phyloP scores from a whole-genome alignment of 1,140 invertebrate genomes.

The Panagrolaimus sp. region DNA sequence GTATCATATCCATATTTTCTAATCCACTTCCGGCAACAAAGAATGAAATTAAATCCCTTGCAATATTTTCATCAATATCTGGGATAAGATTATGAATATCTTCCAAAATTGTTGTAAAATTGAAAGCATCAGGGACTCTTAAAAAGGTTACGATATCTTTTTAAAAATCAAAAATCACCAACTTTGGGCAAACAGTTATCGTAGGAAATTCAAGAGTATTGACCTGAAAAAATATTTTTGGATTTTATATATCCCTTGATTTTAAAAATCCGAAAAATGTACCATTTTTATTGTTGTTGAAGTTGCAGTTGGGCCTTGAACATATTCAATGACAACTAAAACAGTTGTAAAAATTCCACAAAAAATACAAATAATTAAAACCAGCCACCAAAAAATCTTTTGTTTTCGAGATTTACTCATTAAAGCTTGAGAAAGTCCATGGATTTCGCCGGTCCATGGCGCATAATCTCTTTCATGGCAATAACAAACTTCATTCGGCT shows the following conservation, averaged over 20 bases:
- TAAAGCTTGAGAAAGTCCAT: conserved; percentile 51
- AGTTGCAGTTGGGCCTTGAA: conserved; percentile 54
- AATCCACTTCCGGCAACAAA: conserved; percentile 53
- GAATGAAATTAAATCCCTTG: conserved; percentile 29
- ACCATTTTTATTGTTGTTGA: conserved; percentile 52
- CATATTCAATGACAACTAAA: conserved; percentile 51
- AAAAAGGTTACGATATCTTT: no score
- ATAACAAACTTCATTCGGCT: conserved; percentile 29
- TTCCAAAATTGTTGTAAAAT: conserved; percentile 39
- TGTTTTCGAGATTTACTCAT: conserved; percentile 42
- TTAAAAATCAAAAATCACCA: no score
- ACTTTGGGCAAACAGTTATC: conserved; percentile 53
- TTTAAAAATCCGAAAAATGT: background rate
- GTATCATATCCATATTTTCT: conserved; percentile 48
- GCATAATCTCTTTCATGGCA: conserved; percentile 53
- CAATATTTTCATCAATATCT: conserved; percentile 32
- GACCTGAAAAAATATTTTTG: conserved; percentile 28
- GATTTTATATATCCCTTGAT: background rate
- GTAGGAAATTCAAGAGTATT: conserved; percentile 45
- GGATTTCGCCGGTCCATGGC: conserved; percentile 56
- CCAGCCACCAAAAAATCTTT: conserved; percentile 50
- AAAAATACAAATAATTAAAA: conserved; percentile 43
- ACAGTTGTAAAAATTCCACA: conserved; percentile 47
- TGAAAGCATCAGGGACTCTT: conserved; percentile 52
- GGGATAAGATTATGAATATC: conserved; percentile 44